Base-by-base conservation (phyloP, 1,140 invertebrate genomes). In the Formica selysi region DNA sequence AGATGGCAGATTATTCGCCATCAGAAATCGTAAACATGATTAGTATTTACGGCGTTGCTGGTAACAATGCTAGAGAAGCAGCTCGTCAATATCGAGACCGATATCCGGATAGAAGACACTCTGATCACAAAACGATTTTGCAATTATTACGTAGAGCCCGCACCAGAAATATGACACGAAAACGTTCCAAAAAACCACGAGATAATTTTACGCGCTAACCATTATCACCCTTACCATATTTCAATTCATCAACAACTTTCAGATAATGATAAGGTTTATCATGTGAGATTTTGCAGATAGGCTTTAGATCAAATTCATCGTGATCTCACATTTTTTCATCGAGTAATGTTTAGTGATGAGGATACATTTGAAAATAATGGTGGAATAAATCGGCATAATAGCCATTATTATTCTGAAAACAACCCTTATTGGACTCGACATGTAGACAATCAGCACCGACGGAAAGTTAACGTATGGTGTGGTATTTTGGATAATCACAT, bases 321-420 rank as follows among this genome's bases (percentile, higher is more conserved):
- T 1, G 6, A 67, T 22, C 32, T 19, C 36, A 41, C 7, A 41
- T 67, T 67, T 22, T 67, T 67, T 38, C 2, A n/a, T 38, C 64
- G 64, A 2, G 64, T 65, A 2, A 65, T 65, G 32, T 65, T 65
- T 65, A 38, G 64, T 65, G 64, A 67, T 19, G 64, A 41, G 64
- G 36, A 3, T n/a, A 10, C 64, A 19, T 67, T 67, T 38, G 10
- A 67, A 10, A 67, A 38, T 10, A 38, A 22, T n/a, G 36, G 36
- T 10, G 19, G n/a, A 22, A 1, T 67, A 36, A 67, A 41, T 38
- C 36, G 64, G 19, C 64, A 67, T 26, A 67, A 67, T 26, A 32
- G 64, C 19, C 64, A 67, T 38, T 64, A 64, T 64, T 64, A 64
- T 64, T 64, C 5, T 16, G 2, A 64, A 32, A 32, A 7, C 7